Evolutionary conservation across 2,113 vertebrate species (phyloP), one percentile per base, ranked within the genome.

Genomic region (Entelurus aequoreus): DNA sequence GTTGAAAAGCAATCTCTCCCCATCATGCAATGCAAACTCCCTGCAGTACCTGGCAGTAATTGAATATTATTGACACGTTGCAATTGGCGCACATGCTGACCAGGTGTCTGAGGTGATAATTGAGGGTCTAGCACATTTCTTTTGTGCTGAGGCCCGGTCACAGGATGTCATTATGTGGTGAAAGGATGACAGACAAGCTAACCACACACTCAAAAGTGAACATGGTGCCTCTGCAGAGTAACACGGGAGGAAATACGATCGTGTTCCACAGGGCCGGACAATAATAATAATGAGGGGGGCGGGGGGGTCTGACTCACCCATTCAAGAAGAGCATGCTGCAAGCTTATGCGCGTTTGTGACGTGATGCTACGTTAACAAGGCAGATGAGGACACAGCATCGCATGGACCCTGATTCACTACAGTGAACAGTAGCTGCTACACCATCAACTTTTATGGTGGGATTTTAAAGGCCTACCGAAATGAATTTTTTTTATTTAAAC

Each of bases 251-350:
- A 79, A 72, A 69, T 67, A 4, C 69, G 66, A 83, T 86, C 75
- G 54, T 5, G 62, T 84, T 86, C 79, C 78, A 74, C 21, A 13
- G 59, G 44, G 66, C 37, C 5, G 65, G 66, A 81, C 72, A 81
- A 82, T 76, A 57, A 3, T 0, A 81, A 82, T 76, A 57, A 3
- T 0, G 40, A 66, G 67, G 68, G 80, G 62, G 40, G 6, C 59
- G 28, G 60, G 57, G 59, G 19, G 52, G 62, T 72, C 77, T 82
- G 83, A 82, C 54, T 75, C 76, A 19, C 5, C 50, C 62, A 44
- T 71, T 81, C 56, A 71, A 28, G 64, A 12, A 40, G 5, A 35
- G 15, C 2, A 52, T 5, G 48, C 42, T 15, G 40, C 16, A 5
- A 40, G 57, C 15, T 50, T 53, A 52, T 50, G 46, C 69, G 47